Conservation (phyloP, 2,113 vertebrate species). For the Reinhardtius hippoglossoides region DNA sequence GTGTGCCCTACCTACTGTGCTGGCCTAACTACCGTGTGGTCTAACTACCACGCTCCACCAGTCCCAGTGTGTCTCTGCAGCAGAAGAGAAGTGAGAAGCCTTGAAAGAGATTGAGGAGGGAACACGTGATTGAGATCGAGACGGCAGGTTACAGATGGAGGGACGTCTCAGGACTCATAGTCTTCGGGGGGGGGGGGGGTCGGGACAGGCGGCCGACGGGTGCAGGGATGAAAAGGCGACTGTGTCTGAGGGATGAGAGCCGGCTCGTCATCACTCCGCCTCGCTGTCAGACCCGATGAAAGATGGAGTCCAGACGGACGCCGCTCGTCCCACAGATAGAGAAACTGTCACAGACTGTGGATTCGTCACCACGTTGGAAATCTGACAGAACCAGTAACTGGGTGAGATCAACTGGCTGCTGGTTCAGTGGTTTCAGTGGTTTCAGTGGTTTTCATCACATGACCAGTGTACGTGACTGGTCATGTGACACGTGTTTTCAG, state of each 20-base stretch:
- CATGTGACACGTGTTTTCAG: too few species aligned
- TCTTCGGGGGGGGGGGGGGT: too few species aligned
- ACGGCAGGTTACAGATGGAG: background rate
- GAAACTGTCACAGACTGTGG: constrained; percentile 28
- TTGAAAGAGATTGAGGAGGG: background rate
- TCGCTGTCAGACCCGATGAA: constrained; percentile 40
- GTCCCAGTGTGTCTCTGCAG: background rate
- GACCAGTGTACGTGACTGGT: too few species aligned
- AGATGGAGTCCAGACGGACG: constrained; percentile 29
- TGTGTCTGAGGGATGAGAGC: constrained; percentile 37
- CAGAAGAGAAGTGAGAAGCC: constrained; percentile 1
- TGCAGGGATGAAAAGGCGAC: too few species aligned
- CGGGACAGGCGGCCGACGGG: too few species aligned
- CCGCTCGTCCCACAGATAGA: constrained; percentile 25
- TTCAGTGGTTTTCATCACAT: too few species aligned
- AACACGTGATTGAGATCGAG: constrained; percentile 27
- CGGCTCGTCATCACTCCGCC: background rate
- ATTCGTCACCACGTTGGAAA: constrained; percentile 56
- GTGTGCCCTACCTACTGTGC: too few species aligned
- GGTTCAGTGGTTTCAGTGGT: too few species aligned
- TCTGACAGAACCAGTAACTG: background rate
- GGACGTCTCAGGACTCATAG: too few species aligned
- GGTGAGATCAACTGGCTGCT: too few species aligned
- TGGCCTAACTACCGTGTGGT: too few species aligned
- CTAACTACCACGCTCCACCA: too few species aligned